Percentiles rank a stretch among this genome's conserved stretches.
Conservation (phyloP, 2,888 invertebrate species). For the Drosophila percnosoma region DNA sequence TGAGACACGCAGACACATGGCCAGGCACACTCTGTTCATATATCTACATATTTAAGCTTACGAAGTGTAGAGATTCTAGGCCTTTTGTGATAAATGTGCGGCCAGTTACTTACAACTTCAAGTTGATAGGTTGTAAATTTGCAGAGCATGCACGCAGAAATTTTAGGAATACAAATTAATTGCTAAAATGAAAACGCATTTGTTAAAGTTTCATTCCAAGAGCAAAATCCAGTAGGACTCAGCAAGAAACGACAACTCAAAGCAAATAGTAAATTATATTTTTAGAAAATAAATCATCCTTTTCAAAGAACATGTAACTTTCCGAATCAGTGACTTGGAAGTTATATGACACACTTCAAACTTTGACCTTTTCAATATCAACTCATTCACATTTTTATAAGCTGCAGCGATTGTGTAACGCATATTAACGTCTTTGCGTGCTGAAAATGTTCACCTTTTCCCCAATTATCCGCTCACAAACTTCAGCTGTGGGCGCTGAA, state of each 20-base stretch:
- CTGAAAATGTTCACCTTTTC: slow-evolving; percentile 17
- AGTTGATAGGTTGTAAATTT: slow-evolving; percentile 50
- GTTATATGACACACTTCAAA: neutral
- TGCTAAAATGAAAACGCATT: slow-evolving; percentile 11
- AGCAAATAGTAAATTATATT: neutral
- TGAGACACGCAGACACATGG: neutral
- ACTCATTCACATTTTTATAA: slow-evolving; percentile 2
- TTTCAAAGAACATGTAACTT: neutral
- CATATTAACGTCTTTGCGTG: slow-evolving; percentile 18
- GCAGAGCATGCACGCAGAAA: slow-evolving; percentile 25
- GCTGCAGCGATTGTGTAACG: slow-evolving; percentile 12
- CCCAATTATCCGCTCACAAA: slow-evolving; percentile 18
- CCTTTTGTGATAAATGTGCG: slow-evolving; percentile 56
- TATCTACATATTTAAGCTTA: slow-evolving; percentile 14
- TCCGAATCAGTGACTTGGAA: slow-evolving; percentile 10
- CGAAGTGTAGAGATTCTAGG: slow-evolving; percentile 44
- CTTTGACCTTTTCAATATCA: neutral
- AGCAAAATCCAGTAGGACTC: neutral
- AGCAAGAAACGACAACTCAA: neutral
- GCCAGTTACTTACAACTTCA: slow-evolving; percentile 19
- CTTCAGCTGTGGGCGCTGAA: slow-evolving; percentile 9
- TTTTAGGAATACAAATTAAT: slow-evolving; percentile 12
- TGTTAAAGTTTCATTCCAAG: neutral
- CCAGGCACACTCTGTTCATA: neutral
- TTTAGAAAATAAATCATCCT: neutral